Evolutionary conservation across 2,797 vertebrate genomes (phyloP), one percentile per base, ranked within the genome.

Genomic region (Peromyscus aztecus): DNA sequence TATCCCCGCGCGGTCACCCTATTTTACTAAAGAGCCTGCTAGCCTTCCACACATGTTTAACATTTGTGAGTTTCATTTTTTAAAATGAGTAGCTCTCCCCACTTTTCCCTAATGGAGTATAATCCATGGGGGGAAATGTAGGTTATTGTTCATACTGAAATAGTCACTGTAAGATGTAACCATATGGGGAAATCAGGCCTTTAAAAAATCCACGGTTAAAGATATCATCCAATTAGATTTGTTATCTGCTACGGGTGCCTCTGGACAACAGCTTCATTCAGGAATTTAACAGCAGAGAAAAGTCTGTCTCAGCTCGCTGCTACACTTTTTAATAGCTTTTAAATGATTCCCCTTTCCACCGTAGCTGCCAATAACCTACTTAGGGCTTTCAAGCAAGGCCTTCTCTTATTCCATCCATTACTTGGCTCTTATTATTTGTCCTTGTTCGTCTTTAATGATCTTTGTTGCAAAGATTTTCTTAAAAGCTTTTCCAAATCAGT

Each of bases 361-460:
- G 11, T 23, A 40, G 75, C 71, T 95, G 84, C 96, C 97, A 96
- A 2, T 89, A 96, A 81, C 52, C 69, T 94, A 96, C 89, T 96
- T 97, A 96, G 83, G 31, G 46, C 87, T 97, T 96, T 94, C 2
- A 52, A 59, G 21, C 92, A 76, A 34, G n/a, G 3, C 24, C 49
- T 81, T 92, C 77, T 97, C 80, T 81, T 91, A 4, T 83, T 96
- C 96, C 61, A 69, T 29, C 37, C 40, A n/a, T 78, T 81, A 23
- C 34, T 16, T 89, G 59, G 21, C 31, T 93, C 83, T 67, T 77
- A 43, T 34, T 88, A 2, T 78, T 86, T 52, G n/a, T 52, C 89
- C n/a, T 78, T 49, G 40, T 77, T 94, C 93, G 69, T 93, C 77
- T 93, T 92, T 88, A 90, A 90, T 92, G 52, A 96, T 59, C 57